phyloP scores from a whole-genome alignment of 2,113 vertebrate species.

The Gambusia holbrooki region DNA sequence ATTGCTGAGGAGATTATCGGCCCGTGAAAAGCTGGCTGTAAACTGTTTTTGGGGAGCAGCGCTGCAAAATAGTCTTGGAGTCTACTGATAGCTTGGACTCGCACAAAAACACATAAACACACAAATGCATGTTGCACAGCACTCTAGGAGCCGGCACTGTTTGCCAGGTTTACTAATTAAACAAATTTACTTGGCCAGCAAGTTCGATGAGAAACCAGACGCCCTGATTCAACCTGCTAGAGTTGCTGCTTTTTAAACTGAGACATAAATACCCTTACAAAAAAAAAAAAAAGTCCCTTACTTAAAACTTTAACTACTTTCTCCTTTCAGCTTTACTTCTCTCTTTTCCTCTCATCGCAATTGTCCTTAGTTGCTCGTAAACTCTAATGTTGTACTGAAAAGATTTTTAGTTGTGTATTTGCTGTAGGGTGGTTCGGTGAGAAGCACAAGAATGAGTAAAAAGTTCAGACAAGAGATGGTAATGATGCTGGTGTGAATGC shows the following conservation, averaged over 20 bases:
- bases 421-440: conserved; percentile 4
- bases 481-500: conserved; percentile 19
- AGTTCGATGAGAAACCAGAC: conserved; percentile 60
- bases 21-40: conserved; percentile 53
- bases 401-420: conserved; percentile 40
- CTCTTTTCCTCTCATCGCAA: conserved; percentile 1
- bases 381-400: conserved; percentile 42
- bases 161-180: conserved; percentile 78
- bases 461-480: conserved; percentile 8
- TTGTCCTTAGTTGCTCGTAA: conserved; percentile 13
- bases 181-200: conserved; percentile 73
- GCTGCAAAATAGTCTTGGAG: conserved; percentile 56
- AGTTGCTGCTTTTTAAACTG: conserved; percentile 49
- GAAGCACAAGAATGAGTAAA: conserved; percentile 7
- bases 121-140: conserved; percentile 36
- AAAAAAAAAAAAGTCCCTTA: conserved; percentile 19
- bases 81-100: conserved; percentile 58
- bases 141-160: conserved; percentile 59
- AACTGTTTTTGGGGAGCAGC: conserved; percentile 57
- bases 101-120: conserved; percentile 38
- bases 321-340: neutral
- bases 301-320: conserved; percentile 29
- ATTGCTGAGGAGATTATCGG: conserved; percentile 53
- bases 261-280: conserved; percentile 8
- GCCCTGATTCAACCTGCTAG: conserved; percentile 60